Evolutionary conservation across 2,113 vertebrate species (phyloP).

Genomic region (Heloderma charlesbogerti): DNA sequence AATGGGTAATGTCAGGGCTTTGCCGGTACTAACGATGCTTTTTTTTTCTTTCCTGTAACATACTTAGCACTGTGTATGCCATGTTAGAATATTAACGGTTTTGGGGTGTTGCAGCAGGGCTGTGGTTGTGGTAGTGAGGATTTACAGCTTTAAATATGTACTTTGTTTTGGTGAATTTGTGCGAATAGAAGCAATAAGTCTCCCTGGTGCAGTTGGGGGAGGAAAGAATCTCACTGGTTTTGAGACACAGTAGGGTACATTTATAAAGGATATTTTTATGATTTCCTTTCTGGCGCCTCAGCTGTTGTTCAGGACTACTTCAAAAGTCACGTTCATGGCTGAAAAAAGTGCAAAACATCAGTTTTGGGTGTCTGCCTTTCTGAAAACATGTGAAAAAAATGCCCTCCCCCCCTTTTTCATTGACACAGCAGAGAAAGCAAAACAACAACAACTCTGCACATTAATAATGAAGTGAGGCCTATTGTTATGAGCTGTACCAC

Average conservation of each 20-base stretch:
- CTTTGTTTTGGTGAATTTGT: constrained; percentile 57
- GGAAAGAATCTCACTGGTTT: background rate
- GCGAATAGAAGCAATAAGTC: constrained; percentile 40
- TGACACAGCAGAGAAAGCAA: background rate
- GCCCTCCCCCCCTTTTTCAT: background rate
- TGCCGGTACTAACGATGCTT: constrained; percentile 64
- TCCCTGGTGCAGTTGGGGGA: constrained; percentile 1
- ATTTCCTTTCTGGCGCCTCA: background rate
- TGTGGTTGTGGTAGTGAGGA: background rate
- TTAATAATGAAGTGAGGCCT: background rate
- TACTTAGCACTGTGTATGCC: constrained; percentile 63
- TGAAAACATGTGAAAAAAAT: background rate
- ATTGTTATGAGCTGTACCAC: background rate
- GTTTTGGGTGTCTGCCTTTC: background rate
- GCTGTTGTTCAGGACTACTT: background rate
- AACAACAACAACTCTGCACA: background rate
- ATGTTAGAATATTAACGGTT: constrained; percentile 45
- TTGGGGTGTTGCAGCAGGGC: constrained; percentile 21
- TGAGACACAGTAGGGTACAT: background rate
- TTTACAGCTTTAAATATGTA: constrained; percentile 47
- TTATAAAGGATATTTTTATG: background rate
- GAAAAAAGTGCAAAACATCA: background rate
- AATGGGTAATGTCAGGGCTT: constrained; percentile 64
- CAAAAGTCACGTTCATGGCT: background rate
- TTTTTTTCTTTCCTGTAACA: constrained; percentile 65